phyloP scores from a whole-genome alignment of 1,140 invertebrate species.

The Megalopta genalis region DNA sequence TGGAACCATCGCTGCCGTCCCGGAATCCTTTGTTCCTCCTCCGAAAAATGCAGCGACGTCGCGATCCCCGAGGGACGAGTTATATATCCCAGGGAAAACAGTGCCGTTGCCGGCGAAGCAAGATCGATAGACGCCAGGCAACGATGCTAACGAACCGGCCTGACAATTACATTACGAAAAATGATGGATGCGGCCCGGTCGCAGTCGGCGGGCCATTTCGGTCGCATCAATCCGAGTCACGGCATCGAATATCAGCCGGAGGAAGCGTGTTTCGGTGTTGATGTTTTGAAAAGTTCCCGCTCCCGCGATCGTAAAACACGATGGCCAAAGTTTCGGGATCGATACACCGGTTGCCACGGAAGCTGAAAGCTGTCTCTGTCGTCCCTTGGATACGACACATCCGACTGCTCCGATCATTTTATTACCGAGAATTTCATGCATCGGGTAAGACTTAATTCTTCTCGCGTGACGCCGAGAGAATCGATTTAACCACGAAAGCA shows the following conservation, averaged over 20 bases:
- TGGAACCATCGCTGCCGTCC: neutral
- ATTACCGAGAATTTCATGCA: too few species aligned
- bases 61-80: conserved; percentile 25
- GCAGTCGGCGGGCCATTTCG: neutral
- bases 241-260: neutral
- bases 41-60: conserved; percentile 11
- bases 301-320: neutral
- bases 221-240: neutral
- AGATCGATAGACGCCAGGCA: too few species aligned
- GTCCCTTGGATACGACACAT: too few species aligned
- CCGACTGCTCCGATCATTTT: too few species aligned
- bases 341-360: too few species aligned
- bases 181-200: conserved; percentile 31
- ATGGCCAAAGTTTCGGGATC: too few species aligned
- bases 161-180: conserved; percentile 67
- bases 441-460: too few species aligned
- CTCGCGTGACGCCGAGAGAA: too few species aligned
- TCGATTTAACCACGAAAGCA: too few species aligned
- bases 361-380: too few species aligned
- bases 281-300: conserved; percentile 16
- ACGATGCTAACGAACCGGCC: conserved; percentile 25
- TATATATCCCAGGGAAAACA: conserved; percentile 32
- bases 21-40: neutral
- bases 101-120: too few species aligned
- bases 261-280: neutral